phyloP scores from a whole-genome alignment of 2,113 vertebrate species.

The Octodon degus region DNA sequence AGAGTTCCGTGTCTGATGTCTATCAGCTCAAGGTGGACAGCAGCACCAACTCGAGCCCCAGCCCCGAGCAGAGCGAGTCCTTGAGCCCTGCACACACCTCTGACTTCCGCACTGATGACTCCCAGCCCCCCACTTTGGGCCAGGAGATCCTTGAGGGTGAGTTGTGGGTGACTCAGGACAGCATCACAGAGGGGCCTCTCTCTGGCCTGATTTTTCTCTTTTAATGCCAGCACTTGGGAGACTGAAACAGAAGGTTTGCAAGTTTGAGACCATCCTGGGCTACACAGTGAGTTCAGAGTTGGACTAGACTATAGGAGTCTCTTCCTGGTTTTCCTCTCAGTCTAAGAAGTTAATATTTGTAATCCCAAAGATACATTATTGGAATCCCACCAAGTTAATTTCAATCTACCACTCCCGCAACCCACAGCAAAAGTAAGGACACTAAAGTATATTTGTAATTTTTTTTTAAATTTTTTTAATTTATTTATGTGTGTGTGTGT shows the following conservation, averaged over 20 bases:
- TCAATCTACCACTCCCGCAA: no score
- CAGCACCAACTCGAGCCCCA: slow-evolving; percentile 95
- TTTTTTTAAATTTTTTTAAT: no score
- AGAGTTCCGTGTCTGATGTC: slow-evolving; percentile 96
- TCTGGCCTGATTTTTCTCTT: neutral
- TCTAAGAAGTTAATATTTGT: no score
- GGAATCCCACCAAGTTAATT: no score
- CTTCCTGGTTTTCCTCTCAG: no score
- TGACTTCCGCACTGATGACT: slow-evolving; percentile 93
- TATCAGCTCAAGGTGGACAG: slow-evolving; percentile 97
- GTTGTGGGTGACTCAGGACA: slow-evolving; percentile 6
- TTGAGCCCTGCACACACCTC: slow-evolving; percentile 93
- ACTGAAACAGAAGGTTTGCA: neutral
- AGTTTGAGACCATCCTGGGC: neutral
- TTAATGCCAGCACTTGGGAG: neutral
- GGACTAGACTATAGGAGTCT: no score
- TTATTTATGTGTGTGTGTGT: no score
- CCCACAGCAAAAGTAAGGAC: no score
- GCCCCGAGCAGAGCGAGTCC: slow-evolving; percentile 95
- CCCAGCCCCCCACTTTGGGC: slow-evolving; percentile 96
- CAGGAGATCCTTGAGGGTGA: slow-evolving; percentile 96
- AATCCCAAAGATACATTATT: no score
- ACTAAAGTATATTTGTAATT: no score
- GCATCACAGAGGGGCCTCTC: neutral
- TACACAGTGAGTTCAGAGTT: neutral